Base-by-base conservation (phyloP, 1,140 invertebrate genomes). In the Asobara japonica region DNA sequence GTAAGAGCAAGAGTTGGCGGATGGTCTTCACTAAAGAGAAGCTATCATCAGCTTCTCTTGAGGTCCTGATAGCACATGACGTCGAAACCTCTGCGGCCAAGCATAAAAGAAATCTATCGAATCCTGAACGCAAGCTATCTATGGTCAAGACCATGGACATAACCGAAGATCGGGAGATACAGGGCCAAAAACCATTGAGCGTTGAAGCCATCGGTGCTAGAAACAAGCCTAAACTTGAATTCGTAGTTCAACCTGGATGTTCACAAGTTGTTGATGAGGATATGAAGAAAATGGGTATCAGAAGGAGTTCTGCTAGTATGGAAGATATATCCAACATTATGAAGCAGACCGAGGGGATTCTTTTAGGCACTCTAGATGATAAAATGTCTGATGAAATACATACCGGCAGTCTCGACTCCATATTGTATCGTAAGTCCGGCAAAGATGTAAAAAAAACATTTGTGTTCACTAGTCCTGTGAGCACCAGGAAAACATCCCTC, bases 251-350 rank as follows among this genome's bases (percentile, higher is more conserved):
- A 71, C 72, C 80, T 0, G 82, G 81, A 0, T 78, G 76, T 38
- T 82, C 80, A 1, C 75, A 60, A 7, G 74, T 78, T 2, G 41
- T 80, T 1, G 76, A 83, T 16, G 77, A 84, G 4, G 80, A 79
- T 56, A 73, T 80, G 11, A 80, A 78, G 0, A 86, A 86, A 38
- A 71, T 87, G 5, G 85, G 86, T 61, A 88, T 88, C 20, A 75
- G 86, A 11, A 77, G 85, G 10, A 88, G 86, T 60, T 86, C 85
- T 0, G 86, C 85, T 0, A 87, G 85, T 29, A 88, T 87, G 86
- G 86, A 88, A 65, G 85, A 87, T 36, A 88, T 87, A 29, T 86
- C 86, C 11, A 86, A 86, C 66, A 88, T 87, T 22, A 80, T 81
- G 1, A 88, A 86, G 31, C 82, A 86, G 45, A 80, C 80, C 1